Evolutionary conservation across 64 coral and sea anemone species (phyloP), one percentile per base, ranked within the genome.

Genomic region (Stylophora pistillata): DNA sequence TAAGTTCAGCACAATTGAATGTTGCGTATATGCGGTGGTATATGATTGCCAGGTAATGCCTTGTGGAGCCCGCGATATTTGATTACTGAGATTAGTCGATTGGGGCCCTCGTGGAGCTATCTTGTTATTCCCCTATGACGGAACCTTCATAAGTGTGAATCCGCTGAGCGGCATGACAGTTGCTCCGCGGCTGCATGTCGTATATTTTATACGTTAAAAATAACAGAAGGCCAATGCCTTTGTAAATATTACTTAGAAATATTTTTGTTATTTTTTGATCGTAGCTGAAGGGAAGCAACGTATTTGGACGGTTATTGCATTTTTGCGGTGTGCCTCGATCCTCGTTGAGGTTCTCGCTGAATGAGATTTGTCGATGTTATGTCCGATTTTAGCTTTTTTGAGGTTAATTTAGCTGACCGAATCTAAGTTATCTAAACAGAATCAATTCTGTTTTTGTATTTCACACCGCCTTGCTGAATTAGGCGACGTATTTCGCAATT

Each of bases 211-310:
- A 93, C 81, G 55, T 88, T 89, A 93, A 83, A 93, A 84, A 93
- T 93, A 83, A 82, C 37, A 64, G 77, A 69, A 81, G 60, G 62
- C 79, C 58, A 63, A 74, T 77, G 91, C 86, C 73, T 88, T 91
- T 93, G 91, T 93, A 93, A 93, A 85, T 89, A 93, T 93, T 93
- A 74, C 85, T 93, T 93, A 83, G 77, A 93, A 93, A 89, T 93
- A 82, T 93, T 93, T 93, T 93, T 93, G 86, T 92, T 87, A 93
- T 93, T 93, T 55, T 93, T 86, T 89, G 88, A 74, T 58, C 81
- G 30, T 89, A 57, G 82, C 52, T 30, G 77, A 58, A 32, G 73
- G 15, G 86, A 82, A 82, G 41, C 34, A 53, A 58, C 68, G 34
- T 21, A 31, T 64, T 90, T 30, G 66, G 81, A 72, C 81, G 65